Evolutionary conservation across 2,113 vertebrate genomes (phyloP), one percentile per base, ranked within the genome.

Genomic region (Chloroceryle aenea): DNA sequence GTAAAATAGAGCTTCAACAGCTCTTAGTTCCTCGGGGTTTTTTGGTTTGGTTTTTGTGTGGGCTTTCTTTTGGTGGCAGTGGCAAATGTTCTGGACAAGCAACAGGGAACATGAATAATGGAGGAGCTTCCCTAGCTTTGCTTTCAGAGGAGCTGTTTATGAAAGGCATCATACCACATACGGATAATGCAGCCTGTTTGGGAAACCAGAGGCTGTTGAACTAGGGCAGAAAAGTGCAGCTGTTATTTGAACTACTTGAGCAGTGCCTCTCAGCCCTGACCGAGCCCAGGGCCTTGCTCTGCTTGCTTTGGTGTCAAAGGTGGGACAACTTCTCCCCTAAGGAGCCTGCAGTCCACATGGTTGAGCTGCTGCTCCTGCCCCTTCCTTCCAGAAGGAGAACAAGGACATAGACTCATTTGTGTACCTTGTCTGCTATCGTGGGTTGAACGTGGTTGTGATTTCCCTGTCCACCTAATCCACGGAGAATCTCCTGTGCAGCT

Each of bases 101-200:
- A 6, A 4, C 9, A 32, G 43, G 52, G 38, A 52, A 8, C 53
- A 15, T 67, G 67, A 85, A 30, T 74, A 47, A 67, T 3, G 7
- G 40, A 80, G 61, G 63, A 59, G 7, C 42, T 52, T 8, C 22
- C 29, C 40, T n/a, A 38, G 55, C 38, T 59, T n/a, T 91, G 71
- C 59, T 67, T 80, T 61, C n/a, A 34, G 0, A 15, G 1, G 12
- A 18, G 59, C 67, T 47, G 29, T 71, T 58, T 7, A 1, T 47
- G 77, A 73, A 72, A 79, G 69, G 36, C 53, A 4, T 4, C 0
- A 2, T 23, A 2, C 36, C 30, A 14, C 7, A 3, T 27, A 2
- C 0, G 2, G 77, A 4, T 29, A 62, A 18, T 5, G 1, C 4
- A 2, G 1, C 0, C 1, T 29, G 15, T 12, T 18, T 32, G 50